Base-by-base conservation (phyloP, 2,113 vertebrate species). In the Lepisosteus oculatus region DNA sequence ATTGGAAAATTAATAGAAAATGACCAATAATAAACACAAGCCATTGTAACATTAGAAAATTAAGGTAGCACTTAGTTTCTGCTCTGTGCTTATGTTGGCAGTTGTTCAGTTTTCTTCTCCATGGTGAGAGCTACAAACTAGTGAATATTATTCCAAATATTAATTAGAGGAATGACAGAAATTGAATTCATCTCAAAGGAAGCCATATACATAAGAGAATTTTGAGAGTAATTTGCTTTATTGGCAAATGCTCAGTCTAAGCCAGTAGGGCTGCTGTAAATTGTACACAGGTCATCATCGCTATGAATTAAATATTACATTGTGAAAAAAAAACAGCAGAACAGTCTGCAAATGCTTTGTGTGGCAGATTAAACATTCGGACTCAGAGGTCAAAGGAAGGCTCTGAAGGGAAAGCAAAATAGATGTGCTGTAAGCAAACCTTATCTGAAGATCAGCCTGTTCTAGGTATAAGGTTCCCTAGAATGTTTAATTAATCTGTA, bases 1-100 rank as follows among this genome's bases (percentile, higher is more conserved):
- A 89, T 92, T 88, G 90, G 88, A 85, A 84, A 92, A 86, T 82
- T 80, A 84, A 90, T 91, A 82, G 90, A 92, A 92, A 86, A 92
- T 89, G 79, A 92, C 89, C 85, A 65, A 51, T 72, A 71, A 47
- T 81, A 89, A 91, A 87, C 89, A 88, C 80, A 75, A 85, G 81
- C 81, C 84, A 74, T 76, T 74, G 81, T 79, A 82, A 82, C 83
- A 76, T 5, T 5, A 9, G 47, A 51, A 9, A 51, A 29, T 29
- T 29, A 29, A 51, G 8, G 47, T 51, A 51, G 5, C 5, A 51
- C 4, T 51, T 51, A 51, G 47, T 51, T 51, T 51, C 47, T 9
- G 8, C 4, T 29, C 47, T 6, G 4, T 51, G 2, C 47, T 9
- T 51, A 51, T 51, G 2, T 9, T 51, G 47, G 47, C 47, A 51